Evolutionary conservation across 2,113 vertebrate species (phyloP).

Genomic region (Pagrus major): DNA sequence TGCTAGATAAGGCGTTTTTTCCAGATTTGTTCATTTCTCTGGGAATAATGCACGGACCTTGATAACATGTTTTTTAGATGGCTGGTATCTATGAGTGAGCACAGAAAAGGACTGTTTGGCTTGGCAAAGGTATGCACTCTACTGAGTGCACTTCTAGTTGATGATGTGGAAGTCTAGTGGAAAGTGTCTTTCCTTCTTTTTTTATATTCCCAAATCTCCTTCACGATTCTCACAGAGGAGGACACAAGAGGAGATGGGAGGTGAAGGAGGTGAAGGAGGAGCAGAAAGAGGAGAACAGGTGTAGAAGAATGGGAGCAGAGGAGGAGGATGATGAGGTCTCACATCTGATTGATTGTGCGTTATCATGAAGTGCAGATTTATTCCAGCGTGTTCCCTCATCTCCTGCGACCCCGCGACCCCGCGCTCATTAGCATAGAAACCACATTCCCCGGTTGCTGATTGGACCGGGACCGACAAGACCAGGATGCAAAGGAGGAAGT

Average conservation of each 20-base stretch:
- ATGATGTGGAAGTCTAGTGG: no score
- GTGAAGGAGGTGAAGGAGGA: not conserved
- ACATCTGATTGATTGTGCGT: slow-evolving; percentile 45
- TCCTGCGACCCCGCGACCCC: slow-evolving; percentile 53
- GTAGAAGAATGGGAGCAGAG: not conserved
- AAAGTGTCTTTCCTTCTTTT: no score
- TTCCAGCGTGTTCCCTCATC: slow-evolving; percentile 54
- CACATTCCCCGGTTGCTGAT: slow-evolving; percentile 65
- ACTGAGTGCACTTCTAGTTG: no score
- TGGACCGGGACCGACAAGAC: slow-evolving; percentile 38
- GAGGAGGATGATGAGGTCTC: not conserved
- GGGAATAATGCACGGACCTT: no score
- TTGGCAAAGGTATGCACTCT: no score
- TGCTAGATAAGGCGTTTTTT: no score
- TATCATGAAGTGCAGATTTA: slow-evolving; percentile 70
- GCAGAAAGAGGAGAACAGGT: not conserved
- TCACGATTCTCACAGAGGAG: no score
- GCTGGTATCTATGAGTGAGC: no score
- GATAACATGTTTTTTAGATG: no score
- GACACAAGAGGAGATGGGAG: not conserved
- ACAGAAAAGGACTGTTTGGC: no score
- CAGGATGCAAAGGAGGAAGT: slow-evolving; percentile 52
- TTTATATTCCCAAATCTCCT: no score
- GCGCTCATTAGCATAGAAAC: slow-evolving; percentile 72
- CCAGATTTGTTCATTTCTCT: no score